These are phyloP conservation scores for Zalophus californianus DNA, from an alignment of 2,797 vertebrate genomes.

Conservation along the genomic window DNA sequence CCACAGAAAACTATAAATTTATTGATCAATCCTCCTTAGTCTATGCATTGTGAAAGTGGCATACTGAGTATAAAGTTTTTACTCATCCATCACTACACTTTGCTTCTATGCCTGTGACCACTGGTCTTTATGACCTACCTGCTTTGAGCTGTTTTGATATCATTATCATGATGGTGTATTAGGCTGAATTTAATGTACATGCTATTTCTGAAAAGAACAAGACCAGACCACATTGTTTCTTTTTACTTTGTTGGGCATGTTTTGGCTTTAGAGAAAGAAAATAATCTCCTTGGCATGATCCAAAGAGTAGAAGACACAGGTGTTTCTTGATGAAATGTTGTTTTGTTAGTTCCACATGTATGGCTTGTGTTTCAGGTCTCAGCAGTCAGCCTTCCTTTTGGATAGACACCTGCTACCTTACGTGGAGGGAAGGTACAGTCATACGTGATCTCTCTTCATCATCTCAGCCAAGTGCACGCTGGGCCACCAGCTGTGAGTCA, in stretches of 20 bases:
- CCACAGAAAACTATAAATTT: neutral
- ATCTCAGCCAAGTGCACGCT: neutral
- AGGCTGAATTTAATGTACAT: neutral
- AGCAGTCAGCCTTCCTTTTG: neutral
- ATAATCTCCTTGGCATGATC: neutral
- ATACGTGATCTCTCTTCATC: neutral
- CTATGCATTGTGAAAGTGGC: neutral
- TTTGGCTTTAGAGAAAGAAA: conserved; percentile 31
- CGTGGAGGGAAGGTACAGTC: neutral
- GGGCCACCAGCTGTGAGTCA: neutral
- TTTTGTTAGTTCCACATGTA: neutral
- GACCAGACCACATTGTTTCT: neutral
- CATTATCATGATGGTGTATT: neutral
- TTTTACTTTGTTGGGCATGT: neutral
- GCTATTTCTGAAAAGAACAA: neutral
- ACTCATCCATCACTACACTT: neutral
- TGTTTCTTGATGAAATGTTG: conserved; percentile 36
- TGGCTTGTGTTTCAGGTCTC: neutral
- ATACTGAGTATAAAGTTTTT: neutral
- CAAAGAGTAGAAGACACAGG: conserved; percentile 5
- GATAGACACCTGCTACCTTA: conserved; percentile 22
- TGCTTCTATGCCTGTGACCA: neutral
- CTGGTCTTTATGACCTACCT: neutral
- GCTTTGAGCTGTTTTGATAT: neutral
- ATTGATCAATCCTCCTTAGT: neutral